Base-by-base conservation (phyloP, 2,888 invertebrate genomes). In the Belgica antarctica region DNA sequence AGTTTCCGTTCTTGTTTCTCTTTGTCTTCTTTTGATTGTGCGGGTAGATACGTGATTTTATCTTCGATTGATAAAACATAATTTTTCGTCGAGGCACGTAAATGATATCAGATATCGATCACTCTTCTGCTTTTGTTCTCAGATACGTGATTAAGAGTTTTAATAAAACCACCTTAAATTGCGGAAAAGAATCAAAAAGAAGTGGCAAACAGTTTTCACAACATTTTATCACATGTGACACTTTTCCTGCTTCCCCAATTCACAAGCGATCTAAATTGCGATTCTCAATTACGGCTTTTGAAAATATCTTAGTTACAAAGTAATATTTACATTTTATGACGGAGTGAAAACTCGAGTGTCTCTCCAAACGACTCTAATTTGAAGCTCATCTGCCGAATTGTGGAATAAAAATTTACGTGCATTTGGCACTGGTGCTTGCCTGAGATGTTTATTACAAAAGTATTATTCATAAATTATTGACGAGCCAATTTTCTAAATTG, bases 31-130 rank as follows among this genome's bases (percentile, higher is more conserved):
- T 46, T 5, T 7, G 4, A 10, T 41, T 52, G 22, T 52, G 52
- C 52, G 17, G 52, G 52, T 52, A 22, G 52, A 52, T 52, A 52
- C 52, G 52, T 52, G 52, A 52, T 52, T 17, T 52, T 52, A 52
- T 52, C 52, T 52, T 22, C 22, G 19, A 17, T 52, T 22, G 41
- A 41, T 41, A 15, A n/a, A 10, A 41, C 3, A n/a, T 22, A 3
- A 52, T 52, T 52, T 22, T 7, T 8, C 22, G 12, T 4, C 17
- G 3, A 52, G 24, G 65, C 65, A 66, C 65, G 65, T 66, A 66
- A 47, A 46, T 10, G 24, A 66, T 66, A 66, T 66, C 65, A 12
- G 46, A 66, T 66, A 47, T 66, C 65, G 22, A 52, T 52, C 52
- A 41, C 12, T 41, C 41, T 41, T 41, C 15, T 15, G 3, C 41